Percentiles rank a stretch among this genome's conserved stretches.
These are phyloP conservation scores for Mycetomoellerius zeteki DNA, from an alignment of 1,140 invertebrate species.

Conservation along the genomic window DNA sequence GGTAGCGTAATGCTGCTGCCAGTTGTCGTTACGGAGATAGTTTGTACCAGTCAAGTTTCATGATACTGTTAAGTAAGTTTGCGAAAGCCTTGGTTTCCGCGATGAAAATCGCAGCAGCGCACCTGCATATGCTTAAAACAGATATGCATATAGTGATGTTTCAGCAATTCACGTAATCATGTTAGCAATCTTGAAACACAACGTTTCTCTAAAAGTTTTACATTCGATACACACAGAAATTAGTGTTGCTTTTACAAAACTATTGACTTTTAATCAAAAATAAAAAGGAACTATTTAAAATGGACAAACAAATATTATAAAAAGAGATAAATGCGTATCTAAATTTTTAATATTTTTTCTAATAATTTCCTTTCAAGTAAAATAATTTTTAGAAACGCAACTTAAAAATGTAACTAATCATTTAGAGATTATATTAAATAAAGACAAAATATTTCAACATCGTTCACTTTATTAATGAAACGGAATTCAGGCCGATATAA, in stretches of 20 bases:
- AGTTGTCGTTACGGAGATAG: conserved; percentile 75
- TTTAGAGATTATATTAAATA: neutral
- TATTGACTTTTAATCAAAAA: neutral
- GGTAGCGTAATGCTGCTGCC: conserved; percentile 71
- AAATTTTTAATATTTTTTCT: neutral
- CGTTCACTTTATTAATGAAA: neutral
- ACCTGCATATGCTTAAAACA: conserved; percentile 64
- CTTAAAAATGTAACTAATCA: neutral
- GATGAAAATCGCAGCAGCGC: conserved; percentile 74
- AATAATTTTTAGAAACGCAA: conserved; percentile 1
- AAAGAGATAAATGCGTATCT: neutral
- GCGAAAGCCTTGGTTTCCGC: conserved; percentile 56
- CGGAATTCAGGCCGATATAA: neutral
- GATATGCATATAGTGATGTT: conserved; percentile 55
- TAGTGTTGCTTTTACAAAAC: neutral
- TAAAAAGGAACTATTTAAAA: neutral
- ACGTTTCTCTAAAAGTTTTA: conserved; percentile 22
- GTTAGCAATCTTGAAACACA: conserved; percentile 24
- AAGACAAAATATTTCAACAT: neutral
- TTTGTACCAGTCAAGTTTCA: conserved; percentile 80
- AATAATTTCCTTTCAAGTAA: conserved; percentile 1
- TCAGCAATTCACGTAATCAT: conserved; percentile 37
- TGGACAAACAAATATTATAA: neutral
- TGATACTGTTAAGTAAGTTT: conserved; percentile 79
- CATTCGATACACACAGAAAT: neutral